phyloP scores from a whole-genome alignment of 2,113 vertebrate species.

The Zosterops lateralis region DNA sequence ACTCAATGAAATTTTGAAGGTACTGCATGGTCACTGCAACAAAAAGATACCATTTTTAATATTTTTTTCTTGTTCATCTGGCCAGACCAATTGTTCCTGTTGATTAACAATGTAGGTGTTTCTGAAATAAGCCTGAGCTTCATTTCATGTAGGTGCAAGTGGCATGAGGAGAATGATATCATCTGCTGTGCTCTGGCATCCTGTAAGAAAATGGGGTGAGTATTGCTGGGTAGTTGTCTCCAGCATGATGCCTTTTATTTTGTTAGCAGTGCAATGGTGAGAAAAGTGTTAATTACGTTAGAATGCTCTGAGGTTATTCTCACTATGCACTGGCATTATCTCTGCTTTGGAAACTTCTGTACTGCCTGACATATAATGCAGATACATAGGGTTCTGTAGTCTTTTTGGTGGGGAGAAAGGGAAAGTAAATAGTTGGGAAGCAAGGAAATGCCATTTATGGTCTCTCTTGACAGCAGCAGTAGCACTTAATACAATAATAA shows the following conservation, averaged over 20 bases:
- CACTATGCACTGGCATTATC: background rate
- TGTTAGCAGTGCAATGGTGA: background rate
- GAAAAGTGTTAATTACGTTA: background rate
- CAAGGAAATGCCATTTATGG: background rate
- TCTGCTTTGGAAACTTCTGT: background rate
- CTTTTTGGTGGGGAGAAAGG: background rate
- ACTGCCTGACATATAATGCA: background rate
- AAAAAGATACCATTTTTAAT: background rate
- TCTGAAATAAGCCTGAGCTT: background rate
- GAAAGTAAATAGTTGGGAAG: background rate
- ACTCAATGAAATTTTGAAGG: background rate
- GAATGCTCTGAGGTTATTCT: background rate
- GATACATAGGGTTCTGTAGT: background rate
- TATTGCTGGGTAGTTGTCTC: background rate
- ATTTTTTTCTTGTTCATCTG: background rate
- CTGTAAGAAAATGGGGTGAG: slow-evolving; percentile 80
- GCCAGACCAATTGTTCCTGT: background rate
- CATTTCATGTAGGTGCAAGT: slow-evolving; percentile 71
- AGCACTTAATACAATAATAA: background rate
- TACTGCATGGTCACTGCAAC: background rate
- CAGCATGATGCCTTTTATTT: background rate
- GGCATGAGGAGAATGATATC: slow-evolving; percentile 80
- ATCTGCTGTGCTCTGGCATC: slow-evolving; percentile 77
- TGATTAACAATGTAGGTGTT: background rate
- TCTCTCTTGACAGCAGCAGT: background rate